These are phyloP conservation scores for Acanthosepion pharaonis DNA, from an alignment of 2,888 invertebrate species.

Conservation along the genomic window DNA sequence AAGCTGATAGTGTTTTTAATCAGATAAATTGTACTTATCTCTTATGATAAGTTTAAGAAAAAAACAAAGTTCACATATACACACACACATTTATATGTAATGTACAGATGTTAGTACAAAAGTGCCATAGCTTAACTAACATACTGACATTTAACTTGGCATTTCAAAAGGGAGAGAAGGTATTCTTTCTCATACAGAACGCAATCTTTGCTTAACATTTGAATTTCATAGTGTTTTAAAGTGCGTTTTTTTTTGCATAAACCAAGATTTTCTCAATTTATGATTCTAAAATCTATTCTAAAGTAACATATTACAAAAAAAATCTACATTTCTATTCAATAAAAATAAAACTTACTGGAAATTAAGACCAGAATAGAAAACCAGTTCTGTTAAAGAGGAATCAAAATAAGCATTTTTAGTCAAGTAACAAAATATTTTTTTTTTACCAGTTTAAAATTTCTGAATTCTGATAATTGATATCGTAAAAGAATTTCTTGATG, in stretches of 20 bases:
- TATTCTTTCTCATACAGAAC: neutral
- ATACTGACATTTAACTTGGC: constrained; percentile 33
- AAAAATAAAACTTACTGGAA: neutral
- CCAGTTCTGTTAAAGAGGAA: neutral
- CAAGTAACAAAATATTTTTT: no score
- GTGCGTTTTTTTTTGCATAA: neutral
- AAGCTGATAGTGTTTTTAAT: neutral
- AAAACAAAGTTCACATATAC: no score
- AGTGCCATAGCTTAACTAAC: neutral
- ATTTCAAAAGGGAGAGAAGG: neutral
- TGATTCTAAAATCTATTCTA: no score
- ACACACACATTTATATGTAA: neutral
- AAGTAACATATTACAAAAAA: neutral
- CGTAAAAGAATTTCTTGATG: neutral
- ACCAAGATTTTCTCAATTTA: neutral
- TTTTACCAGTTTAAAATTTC: neutral
- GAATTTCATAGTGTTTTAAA: neutral
- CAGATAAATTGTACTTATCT: neutral
- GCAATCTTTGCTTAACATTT: neutral
- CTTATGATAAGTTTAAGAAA: neutral
- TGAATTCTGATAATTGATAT: neutral
- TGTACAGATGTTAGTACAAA: neutral
- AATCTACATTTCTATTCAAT: neutral
- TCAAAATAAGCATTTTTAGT: no score
- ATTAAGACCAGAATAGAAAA: neutral